These are phyloP conservation scores for Epizoanthus fatuus DNA, from an alignment of 92 coral and sea anemone genomes.

Conservation along the genomic window DNA sequence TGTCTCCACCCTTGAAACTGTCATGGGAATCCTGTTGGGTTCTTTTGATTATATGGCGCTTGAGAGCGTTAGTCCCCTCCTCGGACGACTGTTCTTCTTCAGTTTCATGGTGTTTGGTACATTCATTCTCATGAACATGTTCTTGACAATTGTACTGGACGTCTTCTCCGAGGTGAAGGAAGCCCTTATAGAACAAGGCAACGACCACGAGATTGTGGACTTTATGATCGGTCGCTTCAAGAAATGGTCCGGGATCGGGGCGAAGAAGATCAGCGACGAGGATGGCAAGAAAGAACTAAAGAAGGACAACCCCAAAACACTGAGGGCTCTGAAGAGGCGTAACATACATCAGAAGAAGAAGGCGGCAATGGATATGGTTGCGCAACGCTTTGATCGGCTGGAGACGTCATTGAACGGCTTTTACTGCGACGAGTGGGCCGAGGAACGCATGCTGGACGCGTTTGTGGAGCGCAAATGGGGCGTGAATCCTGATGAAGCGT, in stretches of 20 bases:
- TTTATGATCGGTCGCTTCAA: constrained; percentile 88
- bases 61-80: constrained; percentile 76
- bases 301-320: constrained; percentile 61
- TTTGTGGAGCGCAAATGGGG: constrained; percentile 92
- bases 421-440: constrained; percentile 92
- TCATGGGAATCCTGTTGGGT: constrained; percentile 91
- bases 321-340: constrained; percentile 63
- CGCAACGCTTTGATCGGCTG: constrained; percentile 80
- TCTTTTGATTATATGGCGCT: constrained; percentile 86
- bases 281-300: constrained; percentile 64
- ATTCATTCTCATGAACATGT: constrained; percentile 93
- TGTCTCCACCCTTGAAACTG: constrained; percentile 85
- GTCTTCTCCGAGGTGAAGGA: constrained; percentile 90
- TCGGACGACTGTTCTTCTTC: constrained; percentile 93
- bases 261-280: constrained; percentile 72
- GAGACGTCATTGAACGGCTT: constrained; percentile 81
- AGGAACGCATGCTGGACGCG: constrained; percentile 87
- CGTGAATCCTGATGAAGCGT: constrained; percentile 73
- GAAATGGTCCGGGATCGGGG: constrained; percentile 81
- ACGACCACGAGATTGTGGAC: constrained; percentile 91
- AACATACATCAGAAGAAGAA: constrained; percentile 53
- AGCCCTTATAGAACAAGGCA: constrained; percentile 60
- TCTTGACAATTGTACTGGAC: constrained; percentile 90
- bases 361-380: constrained; percentile 60
- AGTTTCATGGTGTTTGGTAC: constrained; percentile 92